Percentiles rank a stretch among this genome's conserved stretches.
These are phyloP conservation scores for Holacanthella duospinosa DNA, from an alignment of 2,888 invertebrate species.

Conservation along the genomic window DNA sequence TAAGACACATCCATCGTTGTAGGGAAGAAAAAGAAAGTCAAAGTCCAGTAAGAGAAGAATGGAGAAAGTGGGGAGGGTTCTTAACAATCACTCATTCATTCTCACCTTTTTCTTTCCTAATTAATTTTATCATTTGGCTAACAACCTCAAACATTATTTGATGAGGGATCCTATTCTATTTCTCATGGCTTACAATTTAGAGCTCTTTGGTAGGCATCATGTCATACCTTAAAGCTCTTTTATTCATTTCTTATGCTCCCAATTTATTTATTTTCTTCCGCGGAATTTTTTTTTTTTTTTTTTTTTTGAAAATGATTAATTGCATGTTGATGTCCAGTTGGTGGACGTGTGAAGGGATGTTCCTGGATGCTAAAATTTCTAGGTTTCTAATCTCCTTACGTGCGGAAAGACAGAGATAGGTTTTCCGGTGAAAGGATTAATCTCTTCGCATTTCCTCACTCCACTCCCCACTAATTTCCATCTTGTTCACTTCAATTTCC, in stretches of 20 bases:
- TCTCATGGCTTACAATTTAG: background rate
- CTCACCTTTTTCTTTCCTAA: conserved; percentile 12
- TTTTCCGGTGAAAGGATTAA: background rate
- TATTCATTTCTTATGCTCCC: too few relatives aligned
- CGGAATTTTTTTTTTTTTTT: too few relatives aligned
- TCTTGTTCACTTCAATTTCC: background rate
- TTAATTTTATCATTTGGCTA: conserved; percentile 12
- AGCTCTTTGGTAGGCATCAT: too few relatives aligned
- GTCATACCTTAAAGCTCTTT: too few relatives aligned
- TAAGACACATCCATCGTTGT: too few relatives aligned
- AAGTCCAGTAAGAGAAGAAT: background rate
- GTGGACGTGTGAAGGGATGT: background rate
- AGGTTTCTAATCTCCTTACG: background rate
- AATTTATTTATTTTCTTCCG: too few relatives aligned
- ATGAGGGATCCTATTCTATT: background rate
- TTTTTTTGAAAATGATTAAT: conserved; percentile 27
- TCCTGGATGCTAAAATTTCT: background rate
- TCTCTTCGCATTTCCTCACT: background rate
- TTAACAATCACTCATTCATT: background rate
- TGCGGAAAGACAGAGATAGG: background rate
- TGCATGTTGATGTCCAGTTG: conserved; percentile 27
- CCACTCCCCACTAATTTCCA: background rate
- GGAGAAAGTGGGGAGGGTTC: background rate
- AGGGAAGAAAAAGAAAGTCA: background rate
- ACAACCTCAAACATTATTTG: too few relatives aligned